Evolutionary conservation across 2,797 vertebrate species (phyloP).

Genomic region (Melanotaenia trifasciata): DNA sequence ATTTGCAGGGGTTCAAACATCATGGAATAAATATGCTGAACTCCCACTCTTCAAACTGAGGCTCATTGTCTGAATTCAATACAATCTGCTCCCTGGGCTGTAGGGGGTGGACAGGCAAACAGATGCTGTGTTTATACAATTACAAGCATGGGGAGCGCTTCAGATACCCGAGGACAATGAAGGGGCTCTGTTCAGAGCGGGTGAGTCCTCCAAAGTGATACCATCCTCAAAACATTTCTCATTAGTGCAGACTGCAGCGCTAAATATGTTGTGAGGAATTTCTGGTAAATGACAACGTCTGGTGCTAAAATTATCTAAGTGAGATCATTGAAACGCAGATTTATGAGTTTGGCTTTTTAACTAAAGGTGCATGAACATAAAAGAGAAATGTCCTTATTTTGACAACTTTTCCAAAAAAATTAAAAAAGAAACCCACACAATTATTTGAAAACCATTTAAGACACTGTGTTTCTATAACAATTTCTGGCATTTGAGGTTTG

Average conservation of each 20-base stretch:
- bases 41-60: conserved; percentile 73
- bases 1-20: conserved; percentile 64
- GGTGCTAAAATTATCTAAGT: conserved; percentile 45
- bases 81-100: conserved; percentile 50
- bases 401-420: background rate
- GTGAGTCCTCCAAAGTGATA: conserved; percentile 62
- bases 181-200: conserved; percentile 75
- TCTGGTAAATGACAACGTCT: conserved; percentile 49
- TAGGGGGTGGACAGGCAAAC: conserved; percentile 74
- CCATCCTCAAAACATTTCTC: conserved; percentile 76
- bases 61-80: conserved; percentile 71
- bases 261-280: conserved; percentile 56
- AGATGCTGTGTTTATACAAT: conserved; percentile 85
- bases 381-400: background rate
- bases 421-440: background rate
- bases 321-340: conserved; percentile 37
- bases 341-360: conserved; percentile 1
- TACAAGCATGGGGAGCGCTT: conserved; percentile 74
- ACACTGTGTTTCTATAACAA: background rate
- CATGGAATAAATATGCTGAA: conserved; percentile 70
- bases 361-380: background rate
- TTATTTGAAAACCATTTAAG: background rate
- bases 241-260: conserved; percentile 62
- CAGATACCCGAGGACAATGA: conserved; percentile 71
- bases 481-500: background rate